Evolutionary conservation across 37 sponge, comb jelly and placozoan genomes (phyloP), one percentile per base, ranked within the genome.

Genomic region (Halichondria panicea): DNA sequence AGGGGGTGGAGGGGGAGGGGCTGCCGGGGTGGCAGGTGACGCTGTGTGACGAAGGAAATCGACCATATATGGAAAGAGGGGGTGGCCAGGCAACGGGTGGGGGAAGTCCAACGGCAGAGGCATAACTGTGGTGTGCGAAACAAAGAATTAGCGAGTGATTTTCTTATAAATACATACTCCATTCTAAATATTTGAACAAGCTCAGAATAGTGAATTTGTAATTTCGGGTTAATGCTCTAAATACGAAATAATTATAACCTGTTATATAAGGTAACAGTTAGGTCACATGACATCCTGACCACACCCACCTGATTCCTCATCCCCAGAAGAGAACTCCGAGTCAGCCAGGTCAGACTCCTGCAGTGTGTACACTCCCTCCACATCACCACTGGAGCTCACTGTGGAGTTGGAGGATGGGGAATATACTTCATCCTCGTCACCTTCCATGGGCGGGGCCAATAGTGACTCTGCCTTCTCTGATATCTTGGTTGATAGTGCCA

Each of bases 351-450:
- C 70, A 18, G 70, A 78, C 1, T 68, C 40, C 45, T 79, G 56
- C 30, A 86, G 43, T 7, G 58, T 60, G 56, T 86, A 86, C 35
- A 56, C 80, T 36, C 80, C 86, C 18, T 64, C 80, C 38, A 72
- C 73, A 38, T 72, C 86, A 5, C 86, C 86, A 40, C 80, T 72
- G 43, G 86, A 86, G 48, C 86, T 86, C 21, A 86, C 59, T 4
- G 86, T 86, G 6, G 86, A 86, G 0, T 39, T 6, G 28, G 80
- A 61, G 1, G 86, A 86, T 0, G 70, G 56, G 18, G 79, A 74
- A n/a, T 28, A 4, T 19, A 19, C 69, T 31, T 40, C 83, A 27
- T 56, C 67, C 66, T 75, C 64, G 4, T 12, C 24, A 8, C 22
- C 63, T 4, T 43, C 56, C 59, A 34, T 38, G 4, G 24, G 22